phyloP scores from a whole-genome alignment of 1,140 invertebrate genomes.

The Steinernema khuongi region DNA sequence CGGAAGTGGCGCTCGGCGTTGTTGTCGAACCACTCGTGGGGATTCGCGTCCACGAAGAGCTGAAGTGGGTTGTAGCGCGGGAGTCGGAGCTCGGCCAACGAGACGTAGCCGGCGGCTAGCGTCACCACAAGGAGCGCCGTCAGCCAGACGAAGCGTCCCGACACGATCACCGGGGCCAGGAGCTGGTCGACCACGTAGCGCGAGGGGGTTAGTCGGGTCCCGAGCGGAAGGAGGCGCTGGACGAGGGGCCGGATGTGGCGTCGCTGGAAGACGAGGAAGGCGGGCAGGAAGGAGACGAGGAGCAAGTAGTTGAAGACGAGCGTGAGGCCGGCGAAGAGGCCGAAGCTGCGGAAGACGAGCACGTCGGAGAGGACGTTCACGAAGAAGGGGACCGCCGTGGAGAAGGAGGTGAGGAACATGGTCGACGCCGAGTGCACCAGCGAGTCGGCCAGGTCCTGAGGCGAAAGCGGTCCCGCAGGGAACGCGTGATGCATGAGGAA shows the following conservation, averaged over 20 bases:
- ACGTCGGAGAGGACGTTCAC: constrained; percentile 53
- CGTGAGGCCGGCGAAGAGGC: constrained; percentile 56
- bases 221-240: not conserved
- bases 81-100: constrained; percentile 40
- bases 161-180: constrained; percentile 41
- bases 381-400: constrained; percentile 53
- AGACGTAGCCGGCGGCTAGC: constrained; percentile 30
- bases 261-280: constrained; percentile 48
- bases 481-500: constrained; percentile 50
- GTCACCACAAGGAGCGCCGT: constrained; percentile 36
- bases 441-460: constrained; percentile 3
- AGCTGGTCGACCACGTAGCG: constrained; percentile 36
- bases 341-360: constrained; percentile 55
- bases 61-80: constrained; percentile 58
- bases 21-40: constrained; percentile 56
- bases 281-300: constrained; percentile 53
- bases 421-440: constrained; percentile 44
- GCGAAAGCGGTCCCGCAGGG: constrained; percentile 28
- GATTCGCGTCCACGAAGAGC: constrained; percentile 47
- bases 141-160: constrained; percentile 51
- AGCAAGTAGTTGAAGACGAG: constrained; percentile 54
- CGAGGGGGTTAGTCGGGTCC: constrained; percentile 19
- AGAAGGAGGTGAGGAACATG: constrained; percentile 58
- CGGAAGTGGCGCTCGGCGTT: constrained; percentile 51
- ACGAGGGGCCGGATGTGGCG: constrained; percentile 35